Conservation (phyloP, 2,113 vertebrate species). For the Gasterosteus aculeatus region DNA sequence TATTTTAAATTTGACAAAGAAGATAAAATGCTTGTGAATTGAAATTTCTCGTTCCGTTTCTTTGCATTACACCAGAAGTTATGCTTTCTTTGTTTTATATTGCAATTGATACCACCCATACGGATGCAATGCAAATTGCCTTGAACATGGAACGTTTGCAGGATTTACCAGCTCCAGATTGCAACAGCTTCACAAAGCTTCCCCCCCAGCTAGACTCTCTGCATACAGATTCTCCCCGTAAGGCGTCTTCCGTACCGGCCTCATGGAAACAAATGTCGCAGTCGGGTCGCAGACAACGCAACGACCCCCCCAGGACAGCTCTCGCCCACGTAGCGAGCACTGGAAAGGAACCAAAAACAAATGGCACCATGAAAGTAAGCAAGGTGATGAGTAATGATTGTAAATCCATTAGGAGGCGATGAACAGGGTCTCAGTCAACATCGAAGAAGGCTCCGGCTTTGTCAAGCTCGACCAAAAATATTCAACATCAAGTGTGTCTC, state of each 20-base stretch:
- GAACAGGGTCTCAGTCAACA: conserved; percentile 43
- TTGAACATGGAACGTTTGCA: conserved; percentile 1
- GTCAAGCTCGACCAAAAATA: conserved; percentile 68
- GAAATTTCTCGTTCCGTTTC: neutral
- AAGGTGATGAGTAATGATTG: conserved; percentile 73
- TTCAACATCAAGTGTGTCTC: conserved; percentile 71
- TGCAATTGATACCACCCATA: neutral
- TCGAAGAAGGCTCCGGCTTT: conserved; percentile 67
- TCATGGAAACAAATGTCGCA: conserved; percentile 16
- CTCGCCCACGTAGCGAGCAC: conserved; percentile 58
- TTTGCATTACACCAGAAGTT: neutral
- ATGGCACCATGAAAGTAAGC: conserved; percentile 47
- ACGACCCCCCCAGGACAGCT: conserved; percentile 25
- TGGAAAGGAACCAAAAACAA: conserved; percentile 48
- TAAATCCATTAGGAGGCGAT: conserved; percentile 60
- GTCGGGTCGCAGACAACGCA: conserved; percentile 19
- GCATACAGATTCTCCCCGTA: conserved; percentile 29
- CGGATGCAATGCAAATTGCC: conserved; percentile 9
- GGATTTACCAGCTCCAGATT: conserved; percentile 23
- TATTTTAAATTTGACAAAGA: neutral
- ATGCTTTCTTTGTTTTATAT: neutral
- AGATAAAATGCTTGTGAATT: neutral
- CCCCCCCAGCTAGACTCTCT: neutral
- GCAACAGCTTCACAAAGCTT: conserved; percentile 5
- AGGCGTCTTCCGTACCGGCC: conserved; percentile 11